Evolutionary conservation across 2,797 vertebrate species (phyloP), one percentile per base, ranked within the genome.

Genomic region (Xenops minutus): DNA sequence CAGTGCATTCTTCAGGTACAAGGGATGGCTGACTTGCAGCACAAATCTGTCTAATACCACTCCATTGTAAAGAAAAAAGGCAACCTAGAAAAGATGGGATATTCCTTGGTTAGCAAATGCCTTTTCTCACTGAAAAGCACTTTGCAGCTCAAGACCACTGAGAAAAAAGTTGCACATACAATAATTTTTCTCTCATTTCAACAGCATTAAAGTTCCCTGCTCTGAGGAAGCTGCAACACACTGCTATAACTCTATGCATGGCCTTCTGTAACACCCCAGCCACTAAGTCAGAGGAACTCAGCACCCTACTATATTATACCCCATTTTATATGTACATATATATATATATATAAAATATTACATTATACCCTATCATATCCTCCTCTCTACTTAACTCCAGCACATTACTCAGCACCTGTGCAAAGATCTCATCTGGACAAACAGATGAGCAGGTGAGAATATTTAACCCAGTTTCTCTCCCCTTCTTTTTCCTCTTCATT

Each of bases 41-140:
- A 99, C 98, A 97, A 99, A 98, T 39, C 99, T 98, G 88, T 99
- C 98, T 97, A 99, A 95, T 14, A 98, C 97, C 83, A 99, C 96
- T 34, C 99, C 99, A 0, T 99, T 99, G 94, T 99, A 99, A 97
- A 99, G 98, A 97, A 99, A 99, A 95, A 99, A 98, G 39, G 98
- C 98, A 86, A 99, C 98, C 99, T 99, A 95, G 48, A 85, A 85
- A 41, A 86, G 51, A 67, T 93, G 43, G 58, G 41, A 94, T 27
- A 94, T 89, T 73, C 7, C 68, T 66, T 55, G 22, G 54, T 96
- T 90, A 97, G 59, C 8, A 83, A 87, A 85, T 26, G 16, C 6
- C 14, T 92, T 73, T 52, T 81, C 43, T 88, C 6, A 5, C 43
- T 51, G 32, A 79, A 73, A 93, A 66, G 32, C 21, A 43, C 36